phyloP scores from a whole-genome alignment of 2,888 invertebrate species.

The Drosophila kanekoi region DNA sequence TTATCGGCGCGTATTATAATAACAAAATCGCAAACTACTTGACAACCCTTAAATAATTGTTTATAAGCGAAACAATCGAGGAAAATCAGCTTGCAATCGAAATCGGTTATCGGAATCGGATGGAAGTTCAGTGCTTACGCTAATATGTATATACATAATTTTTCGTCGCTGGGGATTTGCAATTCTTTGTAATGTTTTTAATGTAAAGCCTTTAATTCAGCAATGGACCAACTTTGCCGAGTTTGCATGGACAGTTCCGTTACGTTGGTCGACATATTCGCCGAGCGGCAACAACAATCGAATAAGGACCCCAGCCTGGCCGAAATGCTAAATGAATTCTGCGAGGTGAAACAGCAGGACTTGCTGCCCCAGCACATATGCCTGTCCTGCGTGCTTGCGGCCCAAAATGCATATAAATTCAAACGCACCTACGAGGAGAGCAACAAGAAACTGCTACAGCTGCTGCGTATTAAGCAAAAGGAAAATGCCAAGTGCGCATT shows the following conservation, averaged over 20 bases:
- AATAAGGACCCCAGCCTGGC: conserved; percentile 55
- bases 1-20: too few species aligned
- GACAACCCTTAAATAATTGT: too few species aligned
- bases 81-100: not conserved
- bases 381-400: conserved; percentile 67
- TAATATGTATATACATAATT: conserved; percentile 28
- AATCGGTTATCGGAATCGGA: conserved; percentile 11
- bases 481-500: conserved; percentile 47
- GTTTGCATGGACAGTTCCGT: conserved; percentile 68
- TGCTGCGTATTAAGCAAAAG: conserved; percentile 80
- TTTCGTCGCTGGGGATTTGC: conserved; percentile 10
- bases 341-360: conserved; percentile 49
- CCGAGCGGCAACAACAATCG: conserved; percentile 35
- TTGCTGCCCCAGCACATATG: conserved; percentile 80
- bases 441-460: conserved; percentile 50
- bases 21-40: too few species aligned
- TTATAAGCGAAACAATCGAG: conserved; percentile 7
- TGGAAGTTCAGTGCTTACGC: conserved; percentile 15
- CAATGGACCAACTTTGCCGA: conserved; percentile 68
- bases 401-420: conserved; percentile 77
- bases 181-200: conserved; percentile 5
- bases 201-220: conserved; percentile 1
- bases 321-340: conserved; percentile 71
- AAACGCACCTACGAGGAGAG: conserved; percentile 77
- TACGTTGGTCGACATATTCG: conserved; percentile 65